Percentiles rank a stretch among this genome's conserved stretches.
phyloP scores from a whole-genome alignment of 1,140 invertebrate genomes.

The Papilio helenus region DNA sequence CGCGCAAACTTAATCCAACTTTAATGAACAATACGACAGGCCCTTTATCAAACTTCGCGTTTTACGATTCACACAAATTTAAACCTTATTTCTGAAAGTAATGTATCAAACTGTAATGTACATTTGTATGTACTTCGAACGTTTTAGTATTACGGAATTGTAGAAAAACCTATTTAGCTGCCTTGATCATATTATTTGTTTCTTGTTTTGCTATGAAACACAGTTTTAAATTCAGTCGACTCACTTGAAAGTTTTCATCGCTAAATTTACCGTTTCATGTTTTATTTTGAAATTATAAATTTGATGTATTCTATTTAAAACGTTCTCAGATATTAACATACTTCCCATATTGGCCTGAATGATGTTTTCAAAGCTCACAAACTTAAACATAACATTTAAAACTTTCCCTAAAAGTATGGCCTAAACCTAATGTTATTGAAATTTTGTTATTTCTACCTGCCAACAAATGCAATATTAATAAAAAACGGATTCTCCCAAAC shows the following conservation, averaged over 20 bases:
- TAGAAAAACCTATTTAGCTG: slow-evolving; percentile 80
- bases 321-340: background rate
- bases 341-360: background rate
- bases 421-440: background rate
- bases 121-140: slow-evolving; percentile 45
- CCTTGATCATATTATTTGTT: slow-evolving; percentile 81
- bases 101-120: slow-evolving; percentile 43
- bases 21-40: slow-evolving; percentile 84
- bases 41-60: slow-evolving; percentile 83
- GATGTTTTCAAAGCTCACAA: too few relatives aligned
- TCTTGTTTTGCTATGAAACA: slow-evolving; percentile 68
- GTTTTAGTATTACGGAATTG: slow-evolving; percentile 43
- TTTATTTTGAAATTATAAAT: slow-evolving; percentile 3
- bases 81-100: slow-evolving; percentile 44
- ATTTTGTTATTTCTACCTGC: slow-evolving; percentile 25
- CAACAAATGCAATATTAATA: background rate
- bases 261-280: slow-evolving; percentile 13
- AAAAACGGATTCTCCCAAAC: slow-evolving; percentile 39
- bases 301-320: slow-evolving; percentile 31
- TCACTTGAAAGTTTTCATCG: slow-evolving; percentile 34
- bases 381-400: background rate
- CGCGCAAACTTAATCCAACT: slow-evolving; percentile 83
- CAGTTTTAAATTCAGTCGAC: slow-evolving; percentile 27
- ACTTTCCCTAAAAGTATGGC: background rate
- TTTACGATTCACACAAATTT: slow-evolving; percentile 56